A percentile compares a stretch with the other conserved stretches of the same genome.
These are phyloP conservation scores for Montipora sp. DNA, from an alignment of 64 coral and sea anemone species.

Conservation along the genomic window DNA sequence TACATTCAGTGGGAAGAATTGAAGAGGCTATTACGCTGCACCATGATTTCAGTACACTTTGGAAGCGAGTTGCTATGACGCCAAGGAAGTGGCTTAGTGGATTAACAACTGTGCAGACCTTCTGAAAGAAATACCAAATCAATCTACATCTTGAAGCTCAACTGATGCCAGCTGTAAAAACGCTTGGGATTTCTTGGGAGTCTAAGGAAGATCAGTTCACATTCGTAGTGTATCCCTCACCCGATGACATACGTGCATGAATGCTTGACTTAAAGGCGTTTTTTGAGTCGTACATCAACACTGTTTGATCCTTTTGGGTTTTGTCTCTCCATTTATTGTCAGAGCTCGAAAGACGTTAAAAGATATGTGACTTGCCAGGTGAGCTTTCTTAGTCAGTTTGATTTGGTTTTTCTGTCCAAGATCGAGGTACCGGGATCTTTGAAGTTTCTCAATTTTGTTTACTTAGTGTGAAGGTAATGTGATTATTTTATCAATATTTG, in stretches of 20 bases:
- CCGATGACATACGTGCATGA: not conserved
- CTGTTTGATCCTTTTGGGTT: slow-evolving; percentile 15
- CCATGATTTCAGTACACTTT: too few relatives aligned
- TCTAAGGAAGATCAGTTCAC: not conserved
- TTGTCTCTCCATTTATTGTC: slow-evolving; percentile 45
- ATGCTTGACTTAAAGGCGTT: not conserved
- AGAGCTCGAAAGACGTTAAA: slow-evolving; percentile 54
- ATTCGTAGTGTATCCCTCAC: not conserved
- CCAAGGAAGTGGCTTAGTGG: too few relatives aligned
- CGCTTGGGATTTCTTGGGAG: not conserved
- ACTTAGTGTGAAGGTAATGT: too few relatives aligned
- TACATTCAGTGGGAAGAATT: not conserved
- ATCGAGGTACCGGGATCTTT: slow-evolving; percentile 38
- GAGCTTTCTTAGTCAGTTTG: slow-evolving; percentile 1
- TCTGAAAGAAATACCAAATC: not conserved
- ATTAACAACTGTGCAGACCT: not conserved
- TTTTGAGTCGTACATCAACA: not conserved
- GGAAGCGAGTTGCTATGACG: too few relatives aligned
- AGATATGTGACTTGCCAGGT: slow-evolving; percentile 28
- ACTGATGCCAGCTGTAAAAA: not conserved
- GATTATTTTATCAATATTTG: too few relatives aligned
- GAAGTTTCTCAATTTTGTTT: not conserved
- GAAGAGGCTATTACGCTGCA: not conserved
- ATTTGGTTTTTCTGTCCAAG: slow-evolving; percentile 30
- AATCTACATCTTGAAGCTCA: too few relatives aligned